Base-by-base conservation (phyloP, 2,888 invertebrate species). In the Apoda limacodes region DNA sequence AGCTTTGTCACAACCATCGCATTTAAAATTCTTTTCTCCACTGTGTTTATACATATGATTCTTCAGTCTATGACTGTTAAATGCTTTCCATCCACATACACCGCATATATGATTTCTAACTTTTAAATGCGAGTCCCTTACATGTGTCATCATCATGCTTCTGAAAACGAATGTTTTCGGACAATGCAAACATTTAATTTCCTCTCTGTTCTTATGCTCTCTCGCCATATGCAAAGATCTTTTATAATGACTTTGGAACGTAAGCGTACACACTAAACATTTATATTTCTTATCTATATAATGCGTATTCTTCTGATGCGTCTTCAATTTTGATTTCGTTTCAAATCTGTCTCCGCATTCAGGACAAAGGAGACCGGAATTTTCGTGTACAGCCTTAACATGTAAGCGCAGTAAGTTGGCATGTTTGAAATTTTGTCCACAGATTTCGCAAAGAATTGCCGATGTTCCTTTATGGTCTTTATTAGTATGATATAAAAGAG, bases 11-110 rank as follows among this genome's bases (percentile, higher is more conserved):
- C 80, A 80, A 0, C 43, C 60, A 0, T 72, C 68, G 10, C 80
- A 78, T 21, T 71, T 71, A 26, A 78, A 78, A 32, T 75, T 76
- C 55, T 78, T 78, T 43, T 78, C 78, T 0, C 78, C 76, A 13
- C 74, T 76, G 17, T 78, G 78, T 14, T 76, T 78, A 13, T 65
- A 76, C 78, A 78, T 78, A 32, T 80, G 80, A 13, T 72, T 71
- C 42, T 81, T 82, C 29, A 86, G 50, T 1, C 85, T 57, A 27
- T 82, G 78, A 13, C 70, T 78, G 25, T 66, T 71, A 21, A 71
- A 75, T 0, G 78, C 72, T 27, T 67, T 72, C 65, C 66, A 76
- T 0, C 76, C 78, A 13, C 80, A 80, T 0, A 78, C 61, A 0
- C 68, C 55, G 34, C 80, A 80, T 1, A 65, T 50, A 21, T 72